Base-by-base conservation (phyloP, 2,113 vertebrate genomes). In the Tragelaphus buxtoni region DNA sequence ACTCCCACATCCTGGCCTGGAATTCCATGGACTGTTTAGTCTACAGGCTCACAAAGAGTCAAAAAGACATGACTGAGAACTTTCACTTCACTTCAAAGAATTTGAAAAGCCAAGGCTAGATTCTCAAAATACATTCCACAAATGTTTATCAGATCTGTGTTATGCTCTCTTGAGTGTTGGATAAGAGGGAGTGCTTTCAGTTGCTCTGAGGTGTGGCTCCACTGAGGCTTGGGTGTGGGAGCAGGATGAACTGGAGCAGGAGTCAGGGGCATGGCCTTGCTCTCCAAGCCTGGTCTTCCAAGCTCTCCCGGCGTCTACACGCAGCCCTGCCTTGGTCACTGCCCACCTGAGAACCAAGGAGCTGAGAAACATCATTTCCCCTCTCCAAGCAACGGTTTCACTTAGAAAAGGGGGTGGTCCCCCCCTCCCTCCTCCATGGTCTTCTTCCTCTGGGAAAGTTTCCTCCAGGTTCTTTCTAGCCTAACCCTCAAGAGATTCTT, bases 121-220 rank as follows among this genome's bases (percentile, higher is more conserved):
- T 30, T 12, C 30, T 95, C 56, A 39, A 95, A 96, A 88, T 30
- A 90, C 26, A 56, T 24, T 74, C 77, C 90, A 93, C n/a, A 83
- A 56, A 79, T 12, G 76, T 13, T 61, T 76, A 20, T 0, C 5
- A 7, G 30, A 28, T 45, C 4, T 20, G 32, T 11, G 45, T 53
- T 49, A 45, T 20, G 8, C 42, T 28, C 18, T 24, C 20, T 18
- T 22, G 13, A 6, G 32, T 35, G 13, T 39, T 45, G 1, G 1
- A 77, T 16, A 61, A 86, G 30, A 56, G 53, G 0, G 5, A 65
- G 55, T 7, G 7, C 24, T 49, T 55, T 90, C 49, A 20, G 5
- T 63, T 47, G 32, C 9, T 49, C 82, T n/a, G 5, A 22, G 61
- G 13, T 10, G 24, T 30, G 22, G 60, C 60, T 90, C 53, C 10